Percentiles rank a stretch among this genome's conserved stretches.
These are phyloP conservation scores for Aspidiotus rigidus DNA, from an alignment of 2,888 invertebrate genomes.

Conservation along the genomic window DNA sequence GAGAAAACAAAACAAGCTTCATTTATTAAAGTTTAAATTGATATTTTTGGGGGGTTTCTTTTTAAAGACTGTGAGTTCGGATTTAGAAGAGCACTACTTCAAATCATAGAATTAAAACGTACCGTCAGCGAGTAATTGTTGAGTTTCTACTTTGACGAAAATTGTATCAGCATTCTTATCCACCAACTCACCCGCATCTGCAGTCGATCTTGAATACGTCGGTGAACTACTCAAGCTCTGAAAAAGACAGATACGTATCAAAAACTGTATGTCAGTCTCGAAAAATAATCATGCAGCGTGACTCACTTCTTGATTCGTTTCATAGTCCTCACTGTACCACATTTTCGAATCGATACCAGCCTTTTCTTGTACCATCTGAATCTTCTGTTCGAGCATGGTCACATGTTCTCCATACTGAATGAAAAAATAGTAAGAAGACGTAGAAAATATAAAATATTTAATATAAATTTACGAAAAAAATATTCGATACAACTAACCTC, in stretches of 20 bases:
- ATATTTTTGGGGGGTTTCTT: too few species aligned
- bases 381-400: slow-evolving; percentile 72
- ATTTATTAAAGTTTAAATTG: too few species aligned
- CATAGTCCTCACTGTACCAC: slow-evolving; percentile 12
- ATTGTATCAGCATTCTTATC: background rate
- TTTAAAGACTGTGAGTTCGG: too few species aligned
- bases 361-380: slow-evolving; percentile 75
- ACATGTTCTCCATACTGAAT: slow-evolving; percentile 69
- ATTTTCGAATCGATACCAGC: slow-evolving; percentile 64
- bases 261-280: background rate
- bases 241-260: background rate
- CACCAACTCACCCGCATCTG: background rate
- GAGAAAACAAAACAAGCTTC: too few species aligned
- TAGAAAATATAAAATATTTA: background rate
- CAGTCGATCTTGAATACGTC: background rate
- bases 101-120: background rate
- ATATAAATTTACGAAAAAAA: background rate
- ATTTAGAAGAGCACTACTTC: background rate
- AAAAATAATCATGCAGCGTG: background rate
- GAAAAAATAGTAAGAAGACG: background rate
- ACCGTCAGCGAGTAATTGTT: slow-evolving; percentile 14
- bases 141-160: background rate
- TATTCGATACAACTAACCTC: background rate
- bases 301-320: slow-evolving; percentile 30
- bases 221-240: slow-evolving; percentile 4